Conservation (phyloP, 2,888 invertebrate species). For the Sesamia inferens region DNA sequence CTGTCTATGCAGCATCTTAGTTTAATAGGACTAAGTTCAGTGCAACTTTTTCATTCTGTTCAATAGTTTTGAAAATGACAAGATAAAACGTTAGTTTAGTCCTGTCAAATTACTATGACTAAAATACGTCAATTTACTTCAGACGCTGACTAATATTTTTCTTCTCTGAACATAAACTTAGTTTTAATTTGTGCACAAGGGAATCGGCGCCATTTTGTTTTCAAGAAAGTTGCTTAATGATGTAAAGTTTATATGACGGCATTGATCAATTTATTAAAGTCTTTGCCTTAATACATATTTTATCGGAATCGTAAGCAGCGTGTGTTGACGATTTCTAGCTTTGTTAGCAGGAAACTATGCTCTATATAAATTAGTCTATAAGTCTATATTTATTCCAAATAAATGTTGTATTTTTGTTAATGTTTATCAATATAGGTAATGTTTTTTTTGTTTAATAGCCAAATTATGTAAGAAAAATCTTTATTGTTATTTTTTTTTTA, state of each 20-base stretch:
- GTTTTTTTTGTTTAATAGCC: neutral
- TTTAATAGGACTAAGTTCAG: no score
- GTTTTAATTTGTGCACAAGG: no score
- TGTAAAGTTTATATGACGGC: neutral
- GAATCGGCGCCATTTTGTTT: neutral
- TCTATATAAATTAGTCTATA: slow-evolving; percentile 9
- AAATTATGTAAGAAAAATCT: slow-evolving; percentile 20
- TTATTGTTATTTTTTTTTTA: slow-evolving; percentile 25
- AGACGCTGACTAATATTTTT: no score
- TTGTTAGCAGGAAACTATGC: neutral
- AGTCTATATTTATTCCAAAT: neutral
- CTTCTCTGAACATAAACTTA: no score
- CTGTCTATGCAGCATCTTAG: no score
- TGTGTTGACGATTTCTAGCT: neutral
- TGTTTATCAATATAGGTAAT: slow-evolving; percentile 5
- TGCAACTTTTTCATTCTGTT: no score
- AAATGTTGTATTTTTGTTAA: slow-evolving; percentile 13
- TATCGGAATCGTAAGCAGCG: no score
- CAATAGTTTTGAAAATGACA: no score
- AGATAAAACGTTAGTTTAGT: no score
- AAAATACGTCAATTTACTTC: no score
- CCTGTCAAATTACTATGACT: no score
- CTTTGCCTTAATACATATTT: no score
- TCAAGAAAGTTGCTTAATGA: neutral
- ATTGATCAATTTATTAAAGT: neutral